Evolutionary conservation across 2,113 vertebrate species (phyloP).

Genomic region (Cichladusa arquata): DNA sequence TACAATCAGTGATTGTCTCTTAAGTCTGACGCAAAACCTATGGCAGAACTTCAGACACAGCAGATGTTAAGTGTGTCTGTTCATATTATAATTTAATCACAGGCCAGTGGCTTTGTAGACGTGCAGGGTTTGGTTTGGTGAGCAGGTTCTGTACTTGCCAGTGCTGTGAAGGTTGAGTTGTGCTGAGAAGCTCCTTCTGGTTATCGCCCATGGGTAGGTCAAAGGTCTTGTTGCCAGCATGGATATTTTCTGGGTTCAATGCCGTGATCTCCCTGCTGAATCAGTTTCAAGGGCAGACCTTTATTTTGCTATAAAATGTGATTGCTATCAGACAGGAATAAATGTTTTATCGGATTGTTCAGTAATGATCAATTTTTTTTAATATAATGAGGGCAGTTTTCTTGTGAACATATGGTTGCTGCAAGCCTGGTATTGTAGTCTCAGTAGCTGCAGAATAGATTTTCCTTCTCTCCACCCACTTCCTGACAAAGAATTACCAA

Average conservation of each 20-base stretch:
- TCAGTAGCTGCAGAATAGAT: neutral
- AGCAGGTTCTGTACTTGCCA: neutral
- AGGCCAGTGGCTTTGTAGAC: neutral
- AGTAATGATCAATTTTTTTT: neutral
- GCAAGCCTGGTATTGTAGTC: neutral
- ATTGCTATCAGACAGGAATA: neutral
- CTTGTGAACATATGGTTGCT: neutral
- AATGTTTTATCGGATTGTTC: neutral
- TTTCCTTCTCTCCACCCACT: neutral
- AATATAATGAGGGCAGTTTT: neutral
- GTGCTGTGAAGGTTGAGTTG: neutral
- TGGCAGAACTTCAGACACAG: neutral
- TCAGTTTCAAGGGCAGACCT: neutral
- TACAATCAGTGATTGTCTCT: neutral
- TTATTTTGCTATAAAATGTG: neutral
- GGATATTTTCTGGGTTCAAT: neutral
- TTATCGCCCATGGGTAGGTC: rapidly evolving
- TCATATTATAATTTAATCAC: neutral
- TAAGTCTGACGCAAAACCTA: neutral
- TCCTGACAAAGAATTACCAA: neutral
- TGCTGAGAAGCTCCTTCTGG: neutral
- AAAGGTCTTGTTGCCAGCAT: neutral
- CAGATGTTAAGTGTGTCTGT: neutral
- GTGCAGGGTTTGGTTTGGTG: neutral
- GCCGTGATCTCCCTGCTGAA: neutral